phyloP scores from a whole-genome alignment of 2,888 invertebrate species.

The Agrotis clavis region DNA sequence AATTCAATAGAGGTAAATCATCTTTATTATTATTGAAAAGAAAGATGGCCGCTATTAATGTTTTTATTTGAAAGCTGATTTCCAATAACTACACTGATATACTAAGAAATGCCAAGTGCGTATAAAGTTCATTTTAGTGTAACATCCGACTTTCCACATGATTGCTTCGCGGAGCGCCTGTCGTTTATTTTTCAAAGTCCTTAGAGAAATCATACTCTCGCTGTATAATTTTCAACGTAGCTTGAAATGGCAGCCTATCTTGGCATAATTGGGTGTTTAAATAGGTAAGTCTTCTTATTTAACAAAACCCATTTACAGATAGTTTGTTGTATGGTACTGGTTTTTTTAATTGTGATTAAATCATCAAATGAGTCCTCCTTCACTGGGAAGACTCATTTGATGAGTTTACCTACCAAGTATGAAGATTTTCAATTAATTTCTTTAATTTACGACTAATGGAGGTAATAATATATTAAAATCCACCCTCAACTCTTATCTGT shows the following conservation, averaged over 20 bases:
- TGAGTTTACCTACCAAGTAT: too few species aligned
- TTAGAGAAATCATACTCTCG: constrained; percentile 42
- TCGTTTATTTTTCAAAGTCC: constrained; percentile 48
- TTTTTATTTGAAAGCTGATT: too few species aligned
- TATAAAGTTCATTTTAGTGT: constrained; percentile 11
- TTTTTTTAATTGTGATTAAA: too few species aligned
- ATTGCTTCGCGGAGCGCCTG: constrained; percentile 26
- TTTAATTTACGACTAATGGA: too few species aligned
- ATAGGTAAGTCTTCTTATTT: not conserved
- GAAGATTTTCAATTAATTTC: too few species aligned
- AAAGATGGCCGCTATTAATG: too few species aligned
- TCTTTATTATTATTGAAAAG: too few species aligned
- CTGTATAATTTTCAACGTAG: constrained; percentile 33
- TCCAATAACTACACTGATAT: too few species aligned
- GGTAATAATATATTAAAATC: not conserved
- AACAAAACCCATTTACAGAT: not conserved
- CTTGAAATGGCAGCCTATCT: constrained; percentile 28
- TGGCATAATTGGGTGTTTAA: constrained; percentile 32
- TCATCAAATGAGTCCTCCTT: too few species aligned
- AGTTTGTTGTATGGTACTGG: too few species aligned
- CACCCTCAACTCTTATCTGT: not conserved
- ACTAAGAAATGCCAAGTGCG: not conserved
- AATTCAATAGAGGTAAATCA: too few species aligned
- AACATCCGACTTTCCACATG: constrained; percentile 29
- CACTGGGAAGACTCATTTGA: too few species aligned